Base-by-base conservation (phyloP, 2,113 vertebrate genomes). In the Chiloscyllium plagiosum region DNA sequence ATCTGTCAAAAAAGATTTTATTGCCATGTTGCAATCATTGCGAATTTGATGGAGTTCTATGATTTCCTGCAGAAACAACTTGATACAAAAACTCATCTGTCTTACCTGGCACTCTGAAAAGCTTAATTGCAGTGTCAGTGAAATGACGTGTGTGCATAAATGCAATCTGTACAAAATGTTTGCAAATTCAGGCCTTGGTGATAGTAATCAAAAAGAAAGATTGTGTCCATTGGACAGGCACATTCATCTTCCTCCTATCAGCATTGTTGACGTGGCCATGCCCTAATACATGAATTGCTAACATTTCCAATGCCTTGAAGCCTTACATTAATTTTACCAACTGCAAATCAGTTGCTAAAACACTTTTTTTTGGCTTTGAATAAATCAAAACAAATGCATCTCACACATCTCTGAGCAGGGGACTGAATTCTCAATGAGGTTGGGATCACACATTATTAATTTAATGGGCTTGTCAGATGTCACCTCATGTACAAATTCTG, bases 371-470 rank as follows among this genome's bases (percentile, higher is more conserved):
- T 72, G 37, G 19, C 94, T 72, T 95, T 76, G 94, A 76, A 50
- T 76, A 95, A 95, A 95, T 95, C 94, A 95, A 95, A 95, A 76
- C 69, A 95, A 95, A 76, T 33, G 42, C 10, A 52, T 70, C 69
- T 50, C 42, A 33, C 68, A 50, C 42, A 50, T 94, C 92, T 26
- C 22, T 72, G 69, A 95, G 47, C 69, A 95, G 22, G 52, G 15
- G 3, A 76, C 22, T 95, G 69, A 95, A 95, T 95, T 76, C 94
- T 22, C 68, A 95, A 95, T 95, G 94, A 72, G 69, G 69, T 33
- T 72, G 47, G 68, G 68, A 95, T 95, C 94, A 95, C 94, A 95
- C 69, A 76, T 95, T 95, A 95, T 95, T 95, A 95, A 95, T 95
- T 95, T 95, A 95, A 95, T 72, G 69, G 47, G 94, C 94, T 95